Evolutionary conservation across 1,140 invertebrate species (phyloP), one percentile per base, ranked within the genome.

Genomic region (Chrysoperla carnea): DNA sequence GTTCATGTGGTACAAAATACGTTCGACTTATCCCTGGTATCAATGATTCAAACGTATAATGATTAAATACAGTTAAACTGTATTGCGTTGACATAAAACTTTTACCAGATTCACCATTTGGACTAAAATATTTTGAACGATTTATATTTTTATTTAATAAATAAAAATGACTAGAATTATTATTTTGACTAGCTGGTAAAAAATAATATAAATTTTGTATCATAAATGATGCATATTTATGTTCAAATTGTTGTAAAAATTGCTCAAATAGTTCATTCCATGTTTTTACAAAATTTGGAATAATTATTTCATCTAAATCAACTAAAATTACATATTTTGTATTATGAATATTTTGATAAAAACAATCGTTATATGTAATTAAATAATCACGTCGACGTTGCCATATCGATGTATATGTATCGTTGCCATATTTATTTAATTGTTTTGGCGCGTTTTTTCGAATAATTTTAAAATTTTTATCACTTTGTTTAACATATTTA

Each of bases 361-460:
- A 71, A 46, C 76, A 78, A 46, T 82, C 78, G 54, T 84, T 84
- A 54, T 83, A 84, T 0, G 78, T 70, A 42, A 82, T 63, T 29
- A 83, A 58, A 54, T 83, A 79, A 59, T 78, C 69, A 46, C 76
- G 62, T 45, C 80, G 61, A 46, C 78, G 72, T 48, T 80, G 77
- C 74, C 78, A 81, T 8, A 77, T 54, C 48, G 40, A 66, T 57
- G 2, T 58, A 59, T 54, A 61, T 59, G 12, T 23, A 29, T 27
- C 35, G 12, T 11, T 37, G 31, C 12, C 27, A 33, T 12, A 8
- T 67, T 0, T 67, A 64, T 28, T 60, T 52, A 36, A 62, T 54
- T 6, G 64, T 66, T 0, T 69, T 71, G 31, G 31, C 6, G 31
- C 31, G 6, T 64, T 64, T 49, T 71, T 63, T 54, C 70, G 66